Conservation (phyloP, 2,797 vertebrate species). For the Echiichthys vipera region DNA sequence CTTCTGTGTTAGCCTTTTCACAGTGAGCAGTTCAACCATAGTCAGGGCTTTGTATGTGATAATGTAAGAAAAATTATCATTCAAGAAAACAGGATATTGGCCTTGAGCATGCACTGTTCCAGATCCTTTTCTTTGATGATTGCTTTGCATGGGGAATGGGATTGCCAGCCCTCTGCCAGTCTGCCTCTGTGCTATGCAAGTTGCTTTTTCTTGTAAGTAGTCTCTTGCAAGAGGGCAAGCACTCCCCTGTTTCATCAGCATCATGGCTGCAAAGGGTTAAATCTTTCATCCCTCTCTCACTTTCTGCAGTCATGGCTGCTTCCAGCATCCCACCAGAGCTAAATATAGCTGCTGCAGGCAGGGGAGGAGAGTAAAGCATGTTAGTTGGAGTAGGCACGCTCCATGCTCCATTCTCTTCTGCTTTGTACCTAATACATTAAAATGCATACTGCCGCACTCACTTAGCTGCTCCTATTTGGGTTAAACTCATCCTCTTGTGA, state of each 20-base stretch:
- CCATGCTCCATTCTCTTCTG: constrained; percentile 45
- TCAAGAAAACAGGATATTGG: constrained; percentile 4
- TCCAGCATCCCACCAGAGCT: constrained; percentile 71
- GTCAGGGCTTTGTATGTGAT: constrained; percentile 5
- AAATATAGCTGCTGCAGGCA: constrained; percentile 82
- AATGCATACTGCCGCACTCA: background rate
- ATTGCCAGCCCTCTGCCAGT: background rate
- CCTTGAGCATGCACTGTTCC: constrained; percentile 16
- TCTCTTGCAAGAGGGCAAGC: constrained; percentile 2
- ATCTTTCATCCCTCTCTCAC: constrained; percentile 53
- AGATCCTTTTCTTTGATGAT: constrained; percentile 24
- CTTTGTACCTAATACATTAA: constrained; percentile 29
- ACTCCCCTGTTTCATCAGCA: constrained; percentile 30
- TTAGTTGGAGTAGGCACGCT: constrained; percentile 47
- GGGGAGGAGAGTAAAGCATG: constrained; percentile 56
- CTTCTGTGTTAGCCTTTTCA: background rate
- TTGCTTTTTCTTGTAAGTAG: constrained; percentile 5
- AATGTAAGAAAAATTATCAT: constrained; percentile 16
- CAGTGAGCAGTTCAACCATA: background rate
- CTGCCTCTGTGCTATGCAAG: background rate
- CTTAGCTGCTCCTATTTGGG: background rate
- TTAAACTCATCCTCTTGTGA: background rate
- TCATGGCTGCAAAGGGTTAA: constrained; percentile 62
- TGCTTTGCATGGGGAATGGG: background rate
- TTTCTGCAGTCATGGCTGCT: constrained; percentile 71